Percentiles rank a stretch among this genome's conserved stretches.
These are phyloP conservation scores for Dipus sagitta DNA, from an alignment of 2,797 vertebrate genomes.

Conservation along the genomic window DNA sequence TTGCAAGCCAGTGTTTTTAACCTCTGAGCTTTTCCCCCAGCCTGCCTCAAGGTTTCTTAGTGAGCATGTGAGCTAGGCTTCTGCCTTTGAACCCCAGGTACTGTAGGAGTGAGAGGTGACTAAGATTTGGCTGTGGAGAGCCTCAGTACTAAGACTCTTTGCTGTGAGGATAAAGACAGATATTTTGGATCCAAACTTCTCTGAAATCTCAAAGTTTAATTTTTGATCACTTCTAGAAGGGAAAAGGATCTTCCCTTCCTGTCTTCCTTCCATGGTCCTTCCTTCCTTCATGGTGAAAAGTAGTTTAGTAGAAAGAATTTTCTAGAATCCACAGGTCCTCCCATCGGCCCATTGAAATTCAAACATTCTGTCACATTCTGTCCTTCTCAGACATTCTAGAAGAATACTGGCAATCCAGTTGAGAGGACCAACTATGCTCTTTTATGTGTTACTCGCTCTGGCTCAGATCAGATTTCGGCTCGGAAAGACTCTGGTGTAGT, in stretches of 20 bases:
- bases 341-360: background rate
- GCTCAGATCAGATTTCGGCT: background rate
- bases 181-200: slow-evolving; percentile 7
- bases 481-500: background rate
- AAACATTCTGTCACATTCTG: slow-evolving; percentile 13
- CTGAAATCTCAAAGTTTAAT: slow-evolving; percentile 12
- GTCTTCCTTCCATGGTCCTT: background rate
- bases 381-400: background rate
- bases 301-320: background rate
- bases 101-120: background rate
- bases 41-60: background rate
- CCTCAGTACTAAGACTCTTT: background rate
- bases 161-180: background rate
- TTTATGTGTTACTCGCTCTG: background rate
- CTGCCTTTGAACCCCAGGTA: slow-evolving; percentile 31
- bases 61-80: background rate
- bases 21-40: too few species aligned
- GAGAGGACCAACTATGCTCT: background rate
- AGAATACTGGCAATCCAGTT: background rate
- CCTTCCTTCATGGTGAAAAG: background rate
- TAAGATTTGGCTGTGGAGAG: background rate
- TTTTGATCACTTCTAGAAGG: slow-evolving; percentile 25
- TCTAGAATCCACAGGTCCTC: background rate
- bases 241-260: background rate
- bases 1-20: too few species aligned